Base-by-base conservation (phyloP, 2,797 vertebrate species). In the Bucorvus abyssinicus region DNA sequence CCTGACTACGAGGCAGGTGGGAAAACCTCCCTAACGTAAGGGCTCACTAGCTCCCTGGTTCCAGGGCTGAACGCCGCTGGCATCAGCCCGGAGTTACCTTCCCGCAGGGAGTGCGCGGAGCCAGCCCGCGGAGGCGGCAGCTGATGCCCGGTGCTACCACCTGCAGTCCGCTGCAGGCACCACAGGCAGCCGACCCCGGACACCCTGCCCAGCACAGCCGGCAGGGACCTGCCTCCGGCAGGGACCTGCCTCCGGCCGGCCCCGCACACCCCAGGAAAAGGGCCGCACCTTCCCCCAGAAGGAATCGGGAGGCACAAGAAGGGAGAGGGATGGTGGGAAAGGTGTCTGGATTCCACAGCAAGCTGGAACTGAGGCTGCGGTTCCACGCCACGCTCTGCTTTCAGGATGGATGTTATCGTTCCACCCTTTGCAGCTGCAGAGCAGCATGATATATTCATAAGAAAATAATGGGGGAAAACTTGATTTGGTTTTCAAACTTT, bases 371-470 rank as follows among this genome's bases (percentile, higher is more conserved):
- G 15, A 83, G 42, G 26, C 9, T 56, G 57, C 38, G 6, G 55
- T 55, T 45, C 32, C 36, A 55, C 36, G 53, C 12, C 1, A 30
- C 6, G 2, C 14, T 88, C 45, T 36, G 42, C 50, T 89, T 82
- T 40, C 60, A 50, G 44, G 49, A 44, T 21, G 20, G 36, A 56
- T 40, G 24, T 14, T 89, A 40, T 75, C 47, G 6, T 83, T 87
- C 50, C 57, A 81, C 32, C 34, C 69, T 75, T 69, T 81, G 61
- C 89, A 95, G 89, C 91, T 96, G 85, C 79, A 95, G 77, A 93
- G 81, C 79, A 95, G 65, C 76, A 55, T 20, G 61, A 89, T 30
- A 79, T 14, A 61, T 47, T 84, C 36, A 15, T 44, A 91, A 65
- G 55, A 84, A 95, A 90, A 82, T 57, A 85, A 91, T 7, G 19